Evolutionary conservation across 2,113 vertebrate genomes (phyloP).

Genomic region (Myocastor coypus): DNA sequence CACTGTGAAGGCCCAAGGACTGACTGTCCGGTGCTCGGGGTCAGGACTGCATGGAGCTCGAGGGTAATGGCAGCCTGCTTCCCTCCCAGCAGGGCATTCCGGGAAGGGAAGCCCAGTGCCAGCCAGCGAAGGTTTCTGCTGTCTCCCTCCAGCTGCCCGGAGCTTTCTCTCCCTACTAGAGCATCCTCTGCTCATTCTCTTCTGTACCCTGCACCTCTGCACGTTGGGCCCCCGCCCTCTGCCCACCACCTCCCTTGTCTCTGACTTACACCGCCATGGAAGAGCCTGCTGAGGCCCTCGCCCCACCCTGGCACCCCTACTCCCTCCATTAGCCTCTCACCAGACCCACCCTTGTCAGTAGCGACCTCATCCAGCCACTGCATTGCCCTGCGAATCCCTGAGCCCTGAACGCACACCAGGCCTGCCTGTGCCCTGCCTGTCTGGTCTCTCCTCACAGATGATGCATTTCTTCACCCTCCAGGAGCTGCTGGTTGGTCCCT

Average conservation of each 20-base stretch:
- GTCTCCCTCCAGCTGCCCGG: background rate
- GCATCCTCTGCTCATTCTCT: accelerated
- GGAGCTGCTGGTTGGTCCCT: background rate
- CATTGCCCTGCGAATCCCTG: background rate
- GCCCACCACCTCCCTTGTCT: accelerated
- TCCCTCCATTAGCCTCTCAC: background rate
- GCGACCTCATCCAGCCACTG: background rate
- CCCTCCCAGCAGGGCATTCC: accelerated
- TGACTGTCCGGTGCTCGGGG: accelerated
- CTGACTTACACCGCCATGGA: accelerated
- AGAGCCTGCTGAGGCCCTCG: background rate
- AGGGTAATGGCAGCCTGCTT: too few relatives aligned
- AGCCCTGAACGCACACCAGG: accelerated
- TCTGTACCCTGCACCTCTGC: too few relatives aligned
- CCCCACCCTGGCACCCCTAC: background rate
- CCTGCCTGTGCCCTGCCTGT: background rate
- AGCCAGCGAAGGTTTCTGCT: accelerated
- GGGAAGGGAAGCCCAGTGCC: background rate
- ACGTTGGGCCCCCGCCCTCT: accelerated
- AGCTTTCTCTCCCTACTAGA: background rate
- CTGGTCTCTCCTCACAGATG: accelerated
- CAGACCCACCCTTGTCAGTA: background rate
- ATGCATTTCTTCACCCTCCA: accelerated
- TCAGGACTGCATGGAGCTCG: background rate
- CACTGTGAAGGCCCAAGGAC: too few relatives aligned